phyloP scores from a whole-genome alignment of 2,888 invertebrate genomes.

The Trissolcus japonicus region DNA sequence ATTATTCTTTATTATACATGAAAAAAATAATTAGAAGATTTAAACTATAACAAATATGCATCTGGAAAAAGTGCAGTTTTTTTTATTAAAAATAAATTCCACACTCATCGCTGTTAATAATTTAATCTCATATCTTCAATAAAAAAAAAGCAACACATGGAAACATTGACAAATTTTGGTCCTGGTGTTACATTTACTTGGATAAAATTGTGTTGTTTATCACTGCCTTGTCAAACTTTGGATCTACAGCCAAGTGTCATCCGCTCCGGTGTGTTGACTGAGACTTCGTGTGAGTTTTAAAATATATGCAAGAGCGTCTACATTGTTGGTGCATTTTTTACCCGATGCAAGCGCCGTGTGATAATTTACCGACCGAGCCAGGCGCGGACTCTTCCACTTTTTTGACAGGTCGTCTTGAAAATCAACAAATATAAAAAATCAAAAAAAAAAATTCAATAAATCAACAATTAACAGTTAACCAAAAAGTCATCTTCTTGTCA shows the following conservation, averaged over 20 bases:
- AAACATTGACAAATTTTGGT: neutral
- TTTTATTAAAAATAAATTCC: too few relatives aligned
- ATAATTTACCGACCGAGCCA: conserved; percentile 25
- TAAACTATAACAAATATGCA: neutral
- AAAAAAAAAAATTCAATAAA: neutral
- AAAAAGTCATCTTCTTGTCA: neutral
- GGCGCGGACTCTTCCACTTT: conserved; percentile 7
- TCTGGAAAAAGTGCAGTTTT: neutral
- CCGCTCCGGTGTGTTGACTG: conserved; percentile 7
- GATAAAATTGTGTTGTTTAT: conserved; percentile 43
- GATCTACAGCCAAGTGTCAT: conserved; percentile 35
- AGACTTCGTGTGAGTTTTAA: conserved; percentile 2
- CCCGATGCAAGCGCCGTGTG: conserved; percentile 16
- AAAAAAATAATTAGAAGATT: too few relatives aligned
- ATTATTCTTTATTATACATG: too few relatives aligned
- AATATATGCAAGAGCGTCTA: conserved; percentile 9
- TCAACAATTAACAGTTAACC: neutral
- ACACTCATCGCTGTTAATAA: too few relatives aligned
- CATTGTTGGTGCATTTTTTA: neutral
- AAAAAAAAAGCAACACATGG: neutral
- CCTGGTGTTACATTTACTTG: conserved; percentile 18
- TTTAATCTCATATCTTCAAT: too few relatives aligned
- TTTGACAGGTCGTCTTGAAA: neutral
- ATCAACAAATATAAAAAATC: neutral
- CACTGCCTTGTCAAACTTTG: conserved; percentile 11